A percentile compares a stretch with the other conserved stretches of the same genome.
Evolutionary conservation across 2,113 vertebrate species (phyloP).

Genomic region (Salvator merianae): DNA sequence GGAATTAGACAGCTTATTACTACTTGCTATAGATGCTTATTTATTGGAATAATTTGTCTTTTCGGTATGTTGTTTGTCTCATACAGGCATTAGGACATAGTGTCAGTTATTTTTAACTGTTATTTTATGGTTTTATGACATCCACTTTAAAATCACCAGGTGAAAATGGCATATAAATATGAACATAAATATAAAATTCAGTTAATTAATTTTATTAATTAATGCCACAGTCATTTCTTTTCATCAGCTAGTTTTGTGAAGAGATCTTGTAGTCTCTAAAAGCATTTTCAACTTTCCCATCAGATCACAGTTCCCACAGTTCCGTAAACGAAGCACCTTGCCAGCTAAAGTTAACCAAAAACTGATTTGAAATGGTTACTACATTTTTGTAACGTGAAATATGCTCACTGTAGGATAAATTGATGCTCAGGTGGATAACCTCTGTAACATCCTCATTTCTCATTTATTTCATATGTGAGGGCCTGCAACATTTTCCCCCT

Average conservation of each 20-base stretch:
- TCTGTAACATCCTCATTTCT: background rate
- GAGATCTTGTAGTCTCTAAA: no score
- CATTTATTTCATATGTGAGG: background rate
- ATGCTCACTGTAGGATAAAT: background rate
- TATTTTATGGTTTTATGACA: no score
- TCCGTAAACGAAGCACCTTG: background rate
- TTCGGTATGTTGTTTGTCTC: background rate
- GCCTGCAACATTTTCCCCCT: background rate
- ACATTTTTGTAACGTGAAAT: background rate
- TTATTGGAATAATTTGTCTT: background rate
- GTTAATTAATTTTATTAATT: no score
- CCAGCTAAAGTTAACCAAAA: background rate
- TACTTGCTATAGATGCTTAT: slow-evolving; percentile 11
- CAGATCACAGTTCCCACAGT: background rate
- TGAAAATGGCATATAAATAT: no score
- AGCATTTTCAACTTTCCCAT: background rate
- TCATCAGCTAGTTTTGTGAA: background rate
- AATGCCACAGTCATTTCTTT: slow-evolving; percentile 3
- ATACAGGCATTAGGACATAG: background rate
- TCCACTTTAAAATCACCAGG: no score
- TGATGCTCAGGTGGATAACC: background rate
- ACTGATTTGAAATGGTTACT: background rate
- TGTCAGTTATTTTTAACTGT: no score
- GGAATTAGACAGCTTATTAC: slow-evolving; percentile 39
- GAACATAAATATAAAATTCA: no score